Conservation (phyloP, 2,888 invertebrate species). For the Dryocosmus kuriphilus region DNA sequence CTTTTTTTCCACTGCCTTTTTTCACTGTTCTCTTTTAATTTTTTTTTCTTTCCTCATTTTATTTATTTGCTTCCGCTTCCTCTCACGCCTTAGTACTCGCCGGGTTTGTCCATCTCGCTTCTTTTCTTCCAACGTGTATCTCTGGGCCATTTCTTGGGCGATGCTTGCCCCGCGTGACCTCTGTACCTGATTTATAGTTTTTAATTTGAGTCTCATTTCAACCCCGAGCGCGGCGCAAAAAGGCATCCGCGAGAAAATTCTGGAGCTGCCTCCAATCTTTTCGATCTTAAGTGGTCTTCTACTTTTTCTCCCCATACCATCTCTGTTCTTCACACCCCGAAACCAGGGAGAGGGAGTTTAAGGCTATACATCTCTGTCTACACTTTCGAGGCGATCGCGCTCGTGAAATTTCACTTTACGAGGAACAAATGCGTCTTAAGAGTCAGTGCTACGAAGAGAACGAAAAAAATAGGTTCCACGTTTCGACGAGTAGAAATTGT, state of each 20-base stretch:
- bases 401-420: slow-evolving; percentile 37
- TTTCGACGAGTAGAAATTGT: not conserved
- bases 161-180: slow-evolving; percentile 60
- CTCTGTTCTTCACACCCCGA: slow-evolving; percentile 35
- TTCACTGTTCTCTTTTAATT: slow-evolving; percentile 15
- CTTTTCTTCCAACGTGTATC: slow-evolving; percentile 39
- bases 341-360: slow-evolving; percentile 17
- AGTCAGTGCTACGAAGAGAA: not conserved
- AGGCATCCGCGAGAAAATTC: slow-evolving; percentile 61
- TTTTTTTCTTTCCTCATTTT: slow-evolving; percentile 40
- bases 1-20: slow-evolving; percentile 14
- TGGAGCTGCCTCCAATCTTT: slow-evolving; percentile 62
- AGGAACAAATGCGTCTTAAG: slow-evolving; percentile 14
- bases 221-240: slow-evolving; percentile 53
- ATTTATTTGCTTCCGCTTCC: slow-evolving; percentile 49
- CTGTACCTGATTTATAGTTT: slow-evolving; percentile 72
- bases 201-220: slow-evolving; percentile 73
- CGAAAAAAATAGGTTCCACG: not conserved
- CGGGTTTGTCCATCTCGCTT: slow-evolving; percentile 45
- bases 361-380: slow-evolving; percentile 29
- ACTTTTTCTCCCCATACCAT: slow-evolving; percentile 19
- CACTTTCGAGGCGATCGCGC: slow-evolving; percentile 2
- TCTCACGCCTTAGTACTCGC: slow-evolving; percentile 44
- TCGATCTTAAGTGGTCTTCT: slow-evolving; percentile 65
- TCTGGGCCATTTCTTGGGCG: slow-evolving; percentile 40